phyloP scores from a whole-genome alignment of 1,140 invertebrate genomes.

The Ephestia elutella region DNA sequence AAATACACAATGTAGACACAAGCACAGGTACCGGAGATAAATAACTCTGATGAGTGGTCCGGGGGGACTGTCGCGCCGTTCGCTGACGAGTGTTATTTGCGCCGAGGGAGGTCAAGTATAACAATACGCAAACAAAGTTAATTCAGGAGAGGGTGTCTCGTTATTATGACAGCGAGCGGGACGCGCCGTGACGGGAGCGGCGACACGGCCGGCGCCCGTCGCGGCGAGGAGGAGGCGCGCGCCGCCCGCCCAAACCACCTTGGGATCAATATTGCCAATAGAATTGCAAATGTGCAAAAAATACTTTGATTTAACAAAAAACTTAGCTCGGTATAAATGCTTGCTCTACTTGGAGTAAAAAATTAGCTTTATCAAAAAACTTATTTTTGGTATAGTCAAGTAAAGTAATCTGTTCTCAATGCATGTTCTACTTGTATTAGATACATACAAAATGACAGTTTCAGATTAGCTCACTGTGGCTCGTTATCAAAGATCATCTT shows the following conservation, averaged over 20 bases:
- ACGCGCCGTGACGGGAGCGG: slow-evolving; percentile 20
- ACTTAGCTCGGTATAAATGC: too few relatives aligned
- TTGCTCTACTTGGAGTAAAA: too few relatives aligned
- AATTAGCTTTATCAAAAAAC: too few relatives aligned
- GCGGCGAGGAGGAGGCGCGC: slow-evolving; percentile 25
- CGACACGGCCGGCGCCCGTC: slow-evolving; percentile 13
- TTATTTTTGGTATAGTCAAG: too few relatives aligned
- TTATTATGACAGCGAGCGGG: slow-evolving; percentile 34
- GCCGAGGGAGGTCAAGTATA: slow-evolving; percentile 35
- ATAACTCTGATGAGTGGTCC: background rate
- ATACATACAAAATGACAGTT: too few relatives aligned
- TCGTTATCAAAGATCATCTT: too few relatives aligned
- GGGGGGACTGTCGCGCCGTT: background rate
- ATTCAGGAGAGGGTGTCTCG: slow-evolving; percentile 46
- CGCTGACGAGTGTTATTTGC: slow-evolving; percentile 40
- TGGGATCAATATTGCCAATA: slow-evolving; percentile 39
- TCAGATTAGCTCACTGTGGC: too few relatives aligned
- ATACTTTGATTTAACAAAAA: background rate
- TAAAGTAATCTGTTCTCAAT: too few relatives aligned
- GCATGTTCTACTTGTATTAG: too few relatives aligned
- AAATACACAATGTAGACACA: background rate
- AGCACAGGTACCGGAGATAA: background rate
- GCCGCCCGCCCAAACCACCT: slow-evolving; percentile 18
- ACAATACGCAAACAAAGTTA: slow-evolving; percentile 62
- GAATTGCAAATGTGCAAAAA: background rate